Conservation (phyloP, 2,797 vertebrate genomes). For the Parauchenoglanis punctatus region DNA sequence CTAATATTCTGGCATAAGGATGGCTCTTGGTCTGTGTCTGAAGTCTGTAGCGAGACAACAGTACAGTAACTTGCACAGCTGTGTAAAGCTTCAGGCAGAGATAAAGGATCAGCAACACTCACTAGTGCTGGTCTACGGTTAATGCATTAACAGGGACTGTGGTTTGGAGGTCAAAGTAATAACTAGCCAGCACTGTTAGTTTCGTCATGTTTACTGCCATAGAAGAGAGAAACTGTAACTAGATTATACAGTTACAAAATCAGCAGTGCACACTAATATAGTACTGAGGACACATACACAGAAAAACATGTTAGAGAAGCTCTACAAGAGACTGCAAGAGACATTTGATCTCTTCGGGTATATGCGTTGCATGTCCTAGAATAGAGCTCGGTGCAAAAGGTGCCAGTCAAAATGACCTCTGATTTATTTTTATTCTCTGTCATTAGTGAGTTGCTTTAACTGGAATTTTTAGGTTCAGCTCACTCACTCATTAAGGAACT, state of each 20-base stretch:
- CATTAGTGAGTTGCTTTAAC: conserved; percentile 3
- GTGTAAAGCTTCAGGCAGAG: conserved; percentile 12
- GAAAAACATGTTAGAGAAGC: not conserved
- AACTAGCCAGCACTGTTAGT: not conserved
- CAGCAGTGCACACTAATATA: not conserved
- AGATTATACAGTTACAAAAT: not conserved
- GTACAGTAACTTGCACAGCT: conserved; percentile 5
- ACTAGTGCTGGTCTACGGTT: not conserved
- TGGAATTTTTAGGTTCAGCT: not conserved
- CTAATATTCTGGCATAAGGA: not conserved
- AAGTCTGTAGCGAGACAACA: not conserved
- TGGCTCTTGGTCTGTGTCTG: not conserved
- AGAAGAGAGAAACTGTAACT: not conserved
- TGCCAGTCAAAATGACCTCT: not conserved
- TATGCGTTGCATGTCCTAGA: not conserved
- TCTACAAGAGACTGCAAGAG: not conserved
- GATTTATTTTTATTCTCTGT: not conserved
- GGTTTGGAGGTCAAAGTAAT: not conserved
- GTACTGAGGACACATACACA: not conserved
- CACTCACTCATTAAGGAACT: not conserved
- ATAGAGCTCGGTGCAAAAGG: not conserved
- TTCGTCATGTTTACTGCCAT: not conserved
- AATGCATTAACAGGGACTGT: not conserved
- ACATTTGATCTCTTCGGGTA: not conserved
- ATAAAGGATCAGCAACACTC: conserved; percentile 1